Conservation (phyloP, 2,888 invertebrate genomes). For the Palloptera scutellata region DNA sequence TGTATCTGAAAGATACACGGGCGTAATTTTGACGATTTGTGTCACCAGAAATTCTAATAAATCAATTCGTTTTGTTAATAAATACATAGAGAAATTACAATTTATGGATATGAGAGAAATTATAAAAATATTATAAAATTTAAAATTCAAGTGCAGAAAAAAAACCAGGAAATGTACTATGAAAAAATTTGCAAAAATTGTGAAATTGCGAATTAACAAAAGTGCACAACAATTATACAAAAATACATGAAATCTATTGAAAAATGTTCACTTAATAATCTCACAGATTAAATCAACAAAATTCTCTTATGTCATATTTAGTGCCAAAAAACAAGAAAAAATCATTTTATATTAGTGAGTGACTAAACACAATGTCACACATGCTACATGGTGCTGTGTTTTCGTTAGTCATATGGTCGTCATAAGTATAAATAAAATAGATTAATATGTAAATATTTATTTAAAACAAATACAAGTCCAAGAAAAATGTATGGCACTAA, state of each 20-base stretch:
- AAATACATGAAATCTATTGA: no score
- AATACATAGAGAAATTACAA: not conserved
- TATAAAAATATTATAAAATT: not conserved
- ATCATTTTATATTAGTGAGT: no score
- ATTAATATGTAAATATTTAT: no score
- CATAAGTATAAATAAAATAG: no score
- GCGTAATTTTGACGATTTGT: conserved; percentile 15
- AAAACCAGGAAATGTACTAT: not conserved
- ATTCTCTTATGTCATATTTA: not conserved
- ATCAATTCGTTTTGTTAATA: not conserved
- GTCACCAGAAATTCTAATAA: not conserved
- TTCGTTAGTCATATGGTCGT: no score
- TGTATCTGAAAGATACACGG: not conserved
- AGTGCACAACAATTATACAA: not conserved
- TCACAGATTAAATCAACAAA: not conserved
- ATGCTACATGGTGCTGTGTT: no score
- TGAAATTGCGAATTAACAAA: not conserved
- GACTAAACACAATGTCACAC: no score
- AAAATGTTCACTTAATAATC: not conserved
- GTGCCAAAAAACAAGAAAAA: not conserved
- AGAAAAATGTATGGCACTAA: no score
- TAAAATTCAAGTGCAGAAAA: not conserved
- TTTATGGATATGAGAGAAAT: not conserved
- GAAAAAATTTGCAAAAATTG: conserved; percentile 4
- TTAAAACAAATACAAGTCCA: no score